Conservation (phyloP, 1,140 invertebrate species). For the Drosophila mojavensis region DNA sequence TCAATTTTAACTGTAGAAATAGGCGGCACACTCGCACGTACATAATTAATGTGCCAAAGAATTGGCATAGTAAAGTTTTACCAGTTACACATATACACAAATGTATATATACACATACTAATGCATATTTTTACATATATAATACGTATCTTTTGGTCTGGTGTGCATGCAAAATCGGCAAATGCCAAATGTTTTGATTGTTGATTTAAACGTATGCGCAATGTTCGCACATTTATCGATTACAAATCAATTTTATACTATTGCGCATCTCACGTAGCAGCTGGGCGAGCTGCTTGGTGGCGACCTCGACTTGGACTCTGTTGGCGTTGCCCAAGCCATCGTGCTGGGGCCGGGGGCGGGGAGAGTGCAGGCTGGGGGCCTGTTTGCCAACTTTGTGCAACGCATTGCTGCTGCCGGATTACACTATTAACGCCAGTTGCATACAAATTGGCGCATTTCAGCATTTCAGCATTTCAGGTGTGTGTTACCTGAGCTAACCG, state of each 20-base stretch:
- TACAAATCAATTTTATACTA: constrained; percentile 79
- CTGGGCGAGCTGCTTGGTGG: constrained; percentile 14
- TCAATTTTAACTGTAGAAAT: constrained; percentile 68
- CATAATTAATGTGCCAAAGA: constrained; percentile 60
- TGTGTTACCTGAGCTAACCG: constrained; percentile 42
- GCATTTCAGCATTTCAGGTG: constrained; percentile 54
- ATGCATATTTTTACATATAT: not conserved
- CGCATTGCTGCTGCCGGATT: constrained; percentile 70
- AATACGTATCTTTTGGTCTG: constrained; percentile 13
- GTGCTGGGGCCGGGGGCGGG: not conserved
- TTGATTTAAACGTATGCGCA: constrained; percentile 65
- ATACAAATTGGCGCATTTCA: constrained; percentile 81
- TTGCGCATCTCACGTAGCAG: constrained; percentile 72
- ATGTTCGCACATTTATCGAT: constrained; percentile 80
- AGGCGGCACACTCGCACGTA: constrained; percentile 29
- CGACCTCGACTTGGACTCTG: constrained; percentile 44
- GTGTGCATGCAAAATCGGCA: constrained; percentile 37
- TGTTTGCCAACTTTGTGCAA: constrained; percentile 52
- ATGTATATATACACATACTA: no score
- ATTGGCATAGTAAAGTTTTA: constrained; percentile 11
- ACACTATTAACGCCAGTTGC: constrained; percentile 79
- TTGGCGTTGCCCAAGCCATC: constrained; percentile 31
- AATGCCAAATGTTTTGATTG: constrained; percentile 30
- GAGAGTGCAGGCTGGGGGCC: not conserved
- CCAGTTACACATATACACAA: not conserved